phyloP scores from a whole-genome alignment of 1,140 invertebrate genomes.

The Aphaenogaster rudis region DNA sequence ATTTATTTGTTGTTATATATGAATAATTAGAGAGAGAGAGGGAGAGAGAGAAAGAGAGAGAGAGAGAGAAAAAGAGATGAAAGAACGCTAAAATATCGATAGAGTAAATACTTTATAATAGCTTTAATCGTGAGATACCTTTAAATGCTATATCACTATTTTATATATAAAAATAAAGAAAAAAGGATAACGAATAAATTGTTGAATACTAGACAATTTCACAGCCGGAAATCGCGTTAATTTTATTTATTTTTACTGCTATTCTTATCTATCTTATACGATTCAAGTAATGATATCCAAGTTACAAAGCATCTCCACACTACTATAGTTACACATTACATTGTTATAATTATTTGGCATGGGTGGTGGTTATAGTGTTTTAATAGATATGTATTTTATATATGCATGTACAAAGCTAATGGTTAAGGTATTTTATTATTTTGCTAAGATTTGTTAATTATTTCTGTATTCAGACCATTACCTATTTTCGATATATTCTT shows the following conservation, averaged over 20 bases:
- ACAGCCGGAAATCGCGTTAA: constrained; percentile 60
- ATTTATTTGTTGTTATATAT: constrained; percentile 86
- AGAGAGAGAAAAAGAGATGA: constrained; percentile 52
- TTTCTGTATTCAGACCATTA: constrained; percentile 7
- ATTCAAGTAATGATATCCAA: constrained; percentile 53
- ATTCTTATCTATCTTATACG: constrained; percentile 54
- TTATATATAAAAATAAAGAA: constrained; percentile 81
- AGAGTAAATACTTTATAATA: constrained; percentile 84
- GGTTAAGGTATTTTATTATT: constrained; percentile 19
- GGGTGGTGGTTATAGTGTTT: constrained; percentile 68
- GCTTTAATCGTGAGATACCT: constrained; percentile 83
- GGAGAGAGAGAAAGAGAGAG: constrained; percentile 20
- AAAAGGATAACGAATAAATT: constrained; percentile 79
- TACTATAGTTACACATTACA: constrained; percentile 81
- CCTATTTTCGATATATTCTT: not conserved
- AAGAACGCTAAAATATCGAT: constrained; percentile 79
- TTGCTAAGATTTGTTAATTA: constrained; percentile 26
- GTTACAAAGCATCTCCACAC: constrained; percentile 80
- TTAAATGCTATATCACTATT: constrained; percentile 83
- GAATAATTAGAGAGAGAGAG: constrained; percentile 75
- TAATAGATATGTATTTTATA: constrained; percentile 38
- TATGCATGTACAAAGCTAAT: constrained; percentile 33
- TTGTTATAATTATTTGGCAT: constrained; percentile 79
- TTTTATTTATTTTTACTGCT: constrained; percentile 69
- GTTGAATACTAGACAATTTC: constrained; percentile 77